These are phyloP conservation scores for Cygnus atratus DNA, from an alignment of 2,113 vertebrate genomes.

Conservation along the genomic window DNA sequence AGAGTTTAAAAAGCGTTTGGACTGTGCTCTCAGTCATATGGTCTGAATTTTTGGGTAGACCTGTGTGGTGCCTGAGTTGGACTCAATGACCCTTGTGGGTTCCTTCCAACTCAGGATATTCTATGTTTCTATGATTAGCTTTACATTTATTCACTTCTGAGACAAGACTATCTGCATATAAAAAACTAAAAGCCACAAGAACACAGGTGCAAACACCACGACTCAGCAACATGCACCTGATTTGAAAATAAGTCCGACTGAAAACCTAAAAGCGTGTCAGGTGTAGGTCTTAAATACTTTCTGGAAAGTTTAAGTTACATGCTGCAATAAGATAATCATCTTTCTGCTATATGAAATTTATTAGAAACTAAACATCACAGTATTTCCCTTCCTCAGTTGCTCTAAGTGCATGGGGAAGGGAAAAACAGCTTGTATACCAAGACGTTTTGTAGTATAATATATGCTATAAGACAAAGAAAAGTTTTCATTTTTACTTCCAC, in stretches of 20 bases:
- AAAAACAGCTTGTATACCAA: neutral
- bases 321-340: neutral
- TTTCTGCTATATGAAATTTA: neutral
- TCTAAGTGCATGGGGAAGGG: neutral
- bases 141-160: slow-evolving; percentile 11
- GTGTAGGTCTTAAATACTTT: neutral
- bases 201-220: neutral
- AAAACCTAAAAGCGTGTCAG: neutral
- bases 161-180: neutral
- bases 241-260: neutral
- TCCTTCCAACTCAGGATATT: too few relatives aligned
- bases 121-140: neutral
- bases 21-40: too few relatives aligned
- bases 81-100: too few relatives aligned
- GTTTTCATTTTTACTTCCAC: neutral
- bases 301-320: neutral
- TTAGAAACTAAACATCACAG: neutral
- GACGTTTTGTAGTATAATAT: neutral
- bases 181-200: neutral
- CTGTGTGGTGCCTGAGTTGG: too few relatives aligned
- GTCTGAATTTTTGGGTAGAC: too few relatives aligned
- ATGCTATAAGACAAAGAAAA: neutral
- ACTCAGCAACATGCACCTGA: neutral
- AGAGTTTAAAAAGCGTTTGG: too few relatives aligned
- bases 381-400: neutral